Evolutionary conservation across 2,113 vertebrate genomes (phyloP), one percentile per base, ranked within the genome.

Genomic region (Cairina moschata): DNA sequence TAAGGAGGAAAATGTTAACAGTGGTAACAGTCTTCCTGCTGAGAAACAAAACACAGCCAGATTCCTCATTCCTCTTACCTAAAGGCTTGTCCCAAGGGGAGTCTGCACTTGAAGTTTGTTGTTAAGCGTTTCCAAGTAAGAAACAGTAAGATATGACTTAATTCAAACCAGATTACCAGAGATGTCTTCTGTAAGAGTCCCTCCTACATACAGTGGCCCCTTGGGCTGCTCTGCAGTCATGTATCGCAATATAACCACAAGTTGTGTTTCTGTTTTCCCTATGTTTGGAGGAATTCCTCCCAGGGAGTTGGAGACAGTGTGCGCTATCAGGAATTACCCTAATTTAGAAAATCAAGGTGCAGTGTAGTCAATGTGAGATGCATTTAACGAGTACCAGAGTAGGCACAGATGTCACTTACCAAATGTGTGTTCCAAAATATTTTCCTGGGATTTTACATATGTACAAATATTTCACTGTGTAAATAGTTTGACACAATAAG

Each of bases 1-100:
- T 67, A 85, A 26, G 32, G 94, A 86, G 76, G 60, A 80, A 88
- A 83, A 73, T 36, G 38, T 96, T 88, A 80, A 54, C 68, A 74
- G 60, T 88, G 87, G 93, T 67, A 93, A 88, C 66, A 86, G 34
- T 50, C 46, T 44, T 86, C 85, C 50, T 48, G 75, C 78, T 83
- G 87, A 60, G 75, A 91, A 95, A 93, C 40, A 88, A 66, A 94
- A 31, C 67, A 29, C 9, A 59, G 22, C 7, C 46, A 74, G 95
- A 69, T 85, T 77, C 87, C 36, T 85, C 75, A 14, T 82, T 91
- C 52, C 83, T 90, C 85, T 76, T 62, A 60, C 52, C 77, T 88
- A 31, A 86, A 71, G 77, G 74, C 69, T 29, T 14, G 8, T 91
- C 79, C 67, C 44, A 23, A 44, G 17, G 1, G 32, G 2, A 7